phyloP scores from a whole-genome alignment of 1,140 invertebrate species.

The Planococcus citri region DNA sequence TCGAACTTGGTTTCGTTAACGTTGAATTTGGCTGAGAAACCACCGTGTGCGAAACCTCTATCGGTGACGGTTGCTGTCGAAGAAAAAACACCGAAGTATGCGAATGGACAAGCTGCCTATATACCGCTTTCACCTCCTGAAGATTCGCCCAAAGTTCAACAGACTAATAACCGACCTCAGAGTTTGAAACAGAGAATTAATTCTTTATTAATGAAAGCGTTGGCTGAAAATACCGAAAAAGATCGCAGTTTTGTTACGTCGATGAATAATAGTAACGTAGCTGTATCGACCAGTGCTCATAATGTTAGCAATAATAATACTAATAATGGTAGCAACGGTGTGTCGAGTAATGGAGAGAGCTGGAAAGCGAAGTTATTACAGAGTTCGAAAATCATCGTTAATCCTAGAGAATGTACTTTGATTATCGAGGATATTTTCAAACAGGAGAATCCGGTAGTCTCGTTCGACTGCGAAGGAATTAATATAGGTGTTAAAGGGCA shows the following conservation, averaged over 20 bases:
- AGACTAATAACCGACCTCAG: conserved; percentile 41
- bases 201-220: conserved; percentile 70
- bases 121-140: conserved; percentile 23
- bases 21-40: conserved; percentile 14
- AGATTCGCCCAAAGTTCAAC: conserved; percentile 27
- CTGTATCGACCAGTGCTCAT: conserved; percentile 14
- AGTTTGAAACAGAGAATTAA: conserved; percentile 75
- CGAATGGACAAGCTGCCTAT: conserved; percentile 17
- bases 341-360: conserved; percentile 43
- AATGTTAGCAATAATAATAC: conserved; percentile 33
- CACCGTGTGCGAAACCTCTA: conserved; percentile 18
- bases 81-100: conserved; percentile 16
- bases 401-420: conserved; percentile 57
- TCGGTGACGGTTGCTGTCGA: not conserved
- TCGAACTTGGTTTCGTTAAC: conserved; percentile 68
- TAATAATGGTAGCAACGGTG: conserved; percentile 27
- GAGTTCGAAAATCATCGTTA: conserved; percentile 62
- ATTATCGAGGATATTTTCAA: conserved; percentile 65
- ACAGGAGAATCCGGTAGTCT: conserved; percentile 42
- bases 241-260: conserved; percentile 43
- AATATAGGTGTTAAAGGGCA: conserved; percentile 73
- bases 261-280: conserved; percentile 21
- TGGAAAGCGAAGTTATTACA: conserved; percentile 71
- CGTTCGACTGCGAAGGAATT: conserved; percentile 80
- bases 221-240: conserved; percentile 78